Conservation (phyloP, 2,113 vertebrate genomes). For the Dissostichus mawsoni region DNA sequence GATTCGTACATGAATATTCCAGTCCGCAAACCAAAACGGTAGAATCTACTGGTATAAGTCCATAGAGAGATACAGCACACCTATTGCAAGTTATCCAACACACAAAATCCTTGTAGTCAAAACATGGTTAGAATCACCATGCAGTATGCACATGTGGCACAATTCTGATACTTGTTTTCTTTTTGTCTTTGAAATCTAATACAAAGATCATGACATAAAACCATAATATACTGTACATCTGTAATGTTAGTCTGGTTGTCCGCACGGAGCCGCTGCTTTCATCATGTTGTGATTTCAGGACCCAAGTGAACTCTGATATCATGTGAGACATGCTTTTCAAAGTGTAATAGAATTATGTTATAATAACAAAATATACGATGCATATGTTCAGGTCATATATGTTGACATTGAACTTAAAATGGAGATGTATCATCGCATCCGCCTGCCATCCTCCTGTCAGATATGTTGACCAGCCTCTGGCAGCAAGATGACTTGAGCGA, state of each 20-base stretch:
- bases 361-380: background rate
- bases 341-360: background rate
- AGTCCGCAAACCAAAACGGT: no score
- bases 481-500: conserved; percentile 38
- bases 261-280: background rate
- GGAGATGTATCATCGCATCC: conserved; percentile 16
- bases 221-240: background rate
- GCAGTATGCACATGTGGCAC: background rate
- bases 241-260: background rate
- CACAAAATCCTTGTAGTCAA: background rate
- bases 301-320: background rate
- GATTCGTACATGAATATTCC: background rate
- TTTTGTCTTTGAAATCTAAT: background rate
- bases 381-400: background rate
- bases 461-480: conserved; percentile 47
- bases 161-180: background rate
- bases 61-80: background rate
- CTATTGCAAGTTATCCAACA: background rate
- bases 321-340: background rate
- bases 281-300: background rate
- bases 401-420: conserved; percentile 24
- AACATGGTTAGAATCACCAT: background rate
- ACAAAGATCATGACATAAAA: background rate
- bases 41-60: no score
- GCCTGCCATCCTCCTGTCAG: conserved; percentile 21